Evolutionary conservation across 2,113 vertebrate species (phyloP).

Genomic region (Antechinus stuartii): DNA sequence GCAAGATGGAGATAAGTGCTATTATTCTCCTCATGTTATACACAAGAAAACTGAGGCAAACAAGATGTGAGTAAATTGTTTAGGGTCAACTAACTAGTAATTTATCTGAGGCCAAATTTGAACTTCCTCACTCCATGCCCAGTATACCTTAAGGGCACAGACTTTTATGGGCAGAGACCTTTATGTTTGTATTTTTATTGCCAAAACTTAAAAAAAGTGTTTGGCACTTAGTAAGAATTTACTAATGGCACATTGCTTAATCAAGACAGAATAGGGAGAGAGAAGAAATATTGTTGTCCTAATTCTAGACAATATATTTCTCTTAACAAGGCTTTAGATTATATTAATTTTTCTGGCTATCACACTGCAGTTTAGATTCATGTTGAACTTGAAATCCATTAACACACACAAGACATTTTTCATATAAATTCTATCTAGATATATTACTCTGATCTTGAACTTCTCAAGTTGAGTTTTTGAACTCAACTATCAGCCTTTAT

Average conservation of each 20-base stretch:
- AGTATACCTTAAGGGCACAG: background rate
- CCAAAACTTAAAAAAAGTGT: background rate
- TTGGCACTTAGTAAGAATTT: background rate
- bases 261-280: background rate
- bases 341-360: too few species aligned
- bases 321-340: too few species aligned
- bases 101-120: background rate
- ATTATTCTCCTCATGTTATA: background rate
- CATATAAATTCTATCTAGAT: too few species aligned
- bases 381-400: too few species aligned
- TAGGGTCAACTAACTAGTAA: background rate
- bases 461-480: too few species aligned
- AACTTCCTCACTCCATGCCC: background rate
- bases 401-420: too few species aligned
- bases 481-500: too few species aligned
- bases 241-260: background rate
- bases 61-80: background rate
- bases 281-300: background rate
- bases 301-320: background rate
- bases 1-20: background rate
- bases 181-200: background rate
- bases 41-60: background rate
- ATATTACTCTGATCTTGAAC: too few species aligned
- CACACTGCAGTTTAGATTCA: too few species aligned
- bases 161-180: too few species aligned